These are phyloP conservation scores for Drosophila nigrodunni DNA, from an alignment of 1,140 invertebrate species.

Conservation along the genomic window DNA sequence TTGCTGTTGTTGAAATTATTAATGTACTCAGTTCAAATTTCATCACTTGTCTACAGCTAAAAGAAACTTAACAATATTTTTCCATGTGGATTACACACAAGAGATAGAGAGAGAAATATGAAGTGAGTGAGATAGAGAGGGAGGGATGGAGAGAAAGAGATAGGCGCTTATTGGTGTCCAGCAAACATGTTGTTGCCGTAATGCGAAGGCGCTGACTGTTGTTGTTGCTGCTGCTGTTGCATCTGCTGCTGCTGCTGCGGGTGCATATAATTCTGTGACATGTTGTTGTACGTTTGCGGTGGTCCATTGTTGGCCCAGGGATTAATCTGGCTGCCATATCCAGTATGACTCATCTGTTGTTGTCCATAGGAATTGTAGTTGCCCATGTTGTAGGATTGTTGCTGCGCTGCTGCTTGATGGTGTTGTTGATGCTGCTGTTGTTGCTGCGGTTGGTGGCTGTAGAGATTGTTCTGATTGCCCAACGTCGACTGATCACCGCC, in stretches of 20 bases:
- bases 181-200: slow-evolving; percentile 61
- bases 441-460: slow-evolving; percentile 12
- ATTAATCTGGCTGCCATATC: slow-evolving; percentile 38
- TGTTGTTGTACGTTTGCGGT: slow-evolving; percentile 40
- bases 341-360: slow-evolving; percentile 4
- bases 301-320: slow-evolving; percentile 63
- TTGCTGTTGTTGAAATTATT: neutral
- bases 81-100: neutral
- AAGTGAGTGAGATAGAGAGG: neutral
- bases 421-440: slow-evolving; percentile 23
- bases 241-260: slow-evolving; percentile 38
- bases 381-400: slow-evolving; percentile 28
- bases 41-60: neutral
- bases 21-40: neutral
- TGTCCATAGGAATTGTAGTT: slow-evolving; percentile 47
- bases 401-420: neutral
- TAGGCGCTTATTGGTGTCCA: slow-evolving; percentile 34
- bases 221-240: slow-evolving; percentile 42
- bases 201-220: slow-evolving; percentile 15
- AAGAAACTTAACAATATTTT: slow-evolving; percentile 8
- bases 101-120: neutral
- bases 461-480: neutral
- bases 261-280: slow-evolving; percentile 36
- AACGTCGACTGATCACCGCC: slow-evolving; percentile 19
- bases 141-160: neutral